phyloP scores from a whole-genome alignment of 2,888 invertebrate species.

The Eudasyphora cyanicolor region DNA sequence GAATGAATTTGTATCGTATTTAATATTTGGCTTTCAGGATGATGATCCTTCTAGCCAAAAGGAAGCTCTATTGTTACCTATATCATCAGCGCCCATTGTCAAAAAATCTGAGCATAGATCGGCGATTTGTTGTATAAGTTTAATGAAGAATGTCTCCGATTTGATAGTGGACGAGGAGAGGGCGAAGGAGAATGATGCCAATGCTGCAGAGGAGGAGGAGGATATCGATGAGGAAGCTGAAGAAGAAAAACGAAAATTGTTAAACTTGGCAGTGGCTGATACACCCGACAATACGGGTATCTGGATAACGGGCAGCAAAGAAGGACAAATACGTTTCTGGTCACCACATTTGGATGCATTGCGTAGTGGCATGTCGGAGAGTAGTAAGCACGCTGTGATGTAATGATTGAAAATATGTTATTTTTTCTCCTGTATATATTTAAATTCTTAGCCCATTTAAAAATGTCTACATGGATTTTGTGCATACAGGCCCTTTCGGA shows the following conservation, averaged over 20 bases:
- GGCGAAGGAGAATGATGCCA: slow-evolving; percentile 54
- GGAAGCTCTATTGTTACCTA: slow-evolving; percentile 84
- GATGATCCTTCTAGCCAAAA: slow-evolving; percentile 84
- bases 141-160: slow-evolving; percentile 69
- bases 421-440: not conserved
- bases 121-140: slow-evolving; percentile 83
- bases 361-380: slow-evolving; percentile 84
- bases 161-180: slow-evolving; percentile 68
- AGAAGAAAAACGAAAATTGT: slow-evolving; percentile 70
- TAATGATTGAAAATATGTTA: not conserved
- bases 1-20: slow-evolving; percentile 89
- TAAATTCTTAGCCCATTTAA: slow-evolving; percentile 81
- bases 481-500: slow-evolving; percentile 88
- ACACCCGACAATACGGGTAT: slow-evolving; percentile 82
- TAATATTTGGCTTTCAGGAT: slow-evolving; percentile 87
- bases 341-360: slow-evolving; percentile 85
- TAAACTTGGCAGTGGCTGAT: slow-evolving; percentile 69
- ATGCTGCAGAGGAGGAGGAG: slow-evolving; percentile 76
- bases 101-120: slow-evolving; percentile 86
- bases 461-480: slow-evolving; percentile 87
- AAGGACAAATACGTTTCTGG: slow-evolving; percentile 90
- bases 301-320: slow-evolving; percentile 88
- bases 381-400: slow-evolving; percentile 83
- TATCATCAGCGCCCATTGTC: slow-evolving; percentile 82
- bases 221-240: slow-evolving; percentile 79